These are phyloP conservation scores for Cryptoblepharus egeriae DNA, from an alignment of 2,797 vertebrate genomes.

Conservation along the genomic window DNA sequence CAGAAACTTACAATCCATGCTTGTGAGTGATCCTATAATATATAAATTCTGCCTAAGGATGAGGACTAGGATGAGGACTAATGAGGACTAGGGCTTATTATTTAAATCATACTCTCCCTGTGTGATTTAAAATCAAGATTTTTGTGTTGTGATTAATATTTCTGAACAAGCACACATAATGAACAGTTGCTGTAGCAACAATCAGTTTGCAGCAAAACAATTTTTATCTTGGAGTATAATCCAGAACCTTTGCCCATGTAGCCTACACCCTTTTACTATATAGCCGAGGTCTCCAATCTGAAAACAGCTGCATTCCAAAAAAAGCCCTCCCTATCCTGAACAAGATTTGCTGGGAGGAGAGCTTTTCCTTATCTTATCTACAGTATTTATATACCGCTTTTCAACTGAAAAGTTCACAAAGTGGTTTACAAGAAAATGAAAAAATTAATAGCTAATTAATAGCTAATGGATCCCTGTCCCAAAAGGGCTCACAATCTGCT, in stretches of 20 bases:
- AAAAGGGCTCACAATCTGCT: too few relatives aligned
- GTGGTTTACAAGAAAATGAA: too few relatives aligned
- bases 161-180: neutral
- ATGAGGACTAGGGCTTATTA: neutral
- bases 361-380: too few relatives aligned
- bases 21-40: neutral
- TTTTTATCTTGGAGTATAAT: neutral
- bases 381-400: too few relatives aligned
- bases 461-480: too few relatives aligned
- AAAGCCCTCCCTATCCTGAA: too few relatives aligned
- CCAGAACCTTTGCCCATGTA: neutral
- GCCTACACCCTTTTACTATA: too few relatives aligned
- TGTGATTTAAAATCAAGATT: neutral
- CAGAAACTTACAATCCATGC: neutral
- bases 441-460: too few relatives aligned
- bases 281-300: too few relatives aligned
- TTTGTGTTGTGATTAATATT: neutral
- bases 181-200: neutral
- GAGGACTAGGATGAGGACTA: neutral
- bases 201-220: neutral
- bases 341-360: too few relatives aligned
- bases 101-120: neutral
- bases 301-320: too few relatives aligned
- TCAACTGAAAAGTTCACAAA: too few relatives aligned
- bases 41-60: neutral